Evolutionary conservation across 2,888 invertebrate species (phyloP).

Genomic region (Microplitis manilae): DNA sequence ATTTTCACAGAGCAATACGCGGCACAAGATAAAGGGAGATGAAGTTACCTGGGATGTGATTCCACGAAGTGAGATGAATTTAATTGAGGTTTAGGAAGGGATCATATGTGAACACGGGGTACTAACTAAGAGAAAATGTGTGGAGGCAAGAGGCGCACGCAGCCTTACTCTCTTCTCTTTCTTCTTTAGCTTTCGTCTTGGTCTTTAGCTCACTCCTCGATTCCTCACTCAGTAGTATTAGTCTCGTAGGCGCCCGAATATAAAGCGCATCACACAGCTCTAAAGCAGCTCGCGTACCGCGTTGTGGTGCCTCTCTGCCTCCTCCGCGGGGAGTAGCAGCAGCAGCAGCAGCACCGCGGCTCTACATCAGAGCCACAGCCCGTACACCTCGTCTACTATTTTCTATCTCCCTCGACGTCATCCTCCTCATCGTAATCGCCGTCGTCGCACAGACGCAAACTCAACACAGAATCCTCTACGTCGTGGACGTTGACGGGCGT

Average conservation of each 20-base stretch:
- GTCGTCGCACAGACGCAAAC: not conserved
- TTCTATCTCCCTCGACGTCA: not conserved
- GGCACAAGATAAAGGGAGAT: not conserved
- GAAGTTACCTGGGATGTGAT: not conserved
- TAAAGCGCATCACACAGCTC: conserved; percentile 45
- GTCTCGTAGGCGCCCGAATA: conserved; percentile 41
- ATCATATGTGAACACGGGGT: not conserved
- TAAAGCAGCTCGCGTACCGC: conserved; percentile 33
- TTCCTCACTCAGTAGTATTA: conserved; percentile 16
- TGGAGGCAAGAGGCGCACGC: conserved; percentile 43
- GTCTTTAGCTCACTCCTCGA: not conserved
- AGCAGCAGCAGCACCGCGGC: conserved; percentile 37
- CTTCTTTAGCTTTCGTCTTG: not conserved
- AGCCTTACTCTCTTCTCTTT: conserved; percentile 15
- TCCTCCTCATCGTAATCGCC: not conserved
- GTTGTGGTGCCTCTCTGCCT: conserved; percentile 36
- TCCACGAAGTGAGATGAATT: not conserved
- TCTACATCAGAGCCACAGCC: conserved; percentile 26
- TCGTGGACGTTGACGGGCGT: conserved; percentile 20
- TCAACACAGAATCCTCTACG: not conserved
- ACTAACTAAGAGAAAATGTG: conserved; percentile 5
- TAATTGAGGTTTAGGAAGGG: not conserved
- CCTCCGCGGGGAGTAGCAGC: conserved; percentile 39
- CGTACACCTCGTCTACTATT: not conserved
- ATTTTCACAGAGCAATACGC: not conserved